These are phyloP conservation scores for Sesia apiformis DNA, from an alignment of 2,888 invertebrate genomes.

Conservation along the genomic window DNA sequence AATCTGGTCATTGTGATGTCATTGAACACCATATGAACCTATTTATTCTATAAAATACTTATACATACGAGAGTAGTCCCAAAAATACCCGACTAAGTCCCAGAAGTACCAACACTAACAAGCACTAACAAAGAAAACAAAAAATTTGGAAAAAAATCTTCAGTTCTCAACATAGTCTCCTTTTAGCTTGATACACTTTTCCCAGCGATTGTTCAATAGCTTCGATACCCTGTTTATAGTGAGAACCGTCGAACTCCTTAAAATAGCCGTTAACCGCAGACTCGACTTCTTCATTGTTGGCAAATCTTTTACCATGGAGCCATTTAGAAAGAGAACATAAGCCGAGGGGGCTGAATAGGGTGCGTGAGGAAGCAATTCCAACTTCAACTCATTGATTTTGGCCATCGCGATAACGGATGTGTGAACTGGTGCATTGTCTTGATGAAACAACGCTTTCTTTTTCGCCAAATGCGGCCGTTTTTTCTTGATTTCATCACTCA, in stretches of 20 bases:
- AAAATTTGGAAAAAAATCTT: not conserved
- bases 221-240: not conserved
- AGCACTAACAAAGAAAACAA: not conserved
- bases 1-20: too few species aligned
- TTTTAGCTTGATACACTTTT: conserved; percentile 3
- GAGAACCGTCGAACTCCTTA: not conserved
- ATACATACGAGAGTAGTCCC: not conserved
- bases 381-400: conserved; percentile 5
- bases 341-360: conserved; percentile 2
- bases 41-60: too few species aligned
- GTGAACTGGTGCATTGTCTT: conserved; percentile 10
- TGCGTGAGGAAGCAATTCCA: conserved; percentile 6
- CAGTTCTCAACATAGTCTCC: conserved; percentile 1
- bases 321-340: conserved; percentile 4
- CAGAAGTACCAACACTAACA: not conserved
- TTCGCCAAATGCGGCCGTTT: conserved; percentile 7
- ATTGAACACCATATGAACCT: too few species aligned
- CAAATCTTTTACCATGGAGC: not conserved
- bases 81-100: not conserved
- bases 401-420: conserved; percentile 6
- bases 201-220: conserved; percentile 1
- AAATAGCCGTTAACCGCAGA: not conserved
- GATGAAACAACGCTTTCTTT: conserved; percentile 8
- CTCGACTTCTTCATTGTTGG: not conserved
- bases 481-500: not conserved